Percentiles rank a stretch among this genome's conserved stretches.
Evolutionary conservation across 2,113 vertebrate species (phyloP).

Genomic region (Oriolus oriolus): DNA sequence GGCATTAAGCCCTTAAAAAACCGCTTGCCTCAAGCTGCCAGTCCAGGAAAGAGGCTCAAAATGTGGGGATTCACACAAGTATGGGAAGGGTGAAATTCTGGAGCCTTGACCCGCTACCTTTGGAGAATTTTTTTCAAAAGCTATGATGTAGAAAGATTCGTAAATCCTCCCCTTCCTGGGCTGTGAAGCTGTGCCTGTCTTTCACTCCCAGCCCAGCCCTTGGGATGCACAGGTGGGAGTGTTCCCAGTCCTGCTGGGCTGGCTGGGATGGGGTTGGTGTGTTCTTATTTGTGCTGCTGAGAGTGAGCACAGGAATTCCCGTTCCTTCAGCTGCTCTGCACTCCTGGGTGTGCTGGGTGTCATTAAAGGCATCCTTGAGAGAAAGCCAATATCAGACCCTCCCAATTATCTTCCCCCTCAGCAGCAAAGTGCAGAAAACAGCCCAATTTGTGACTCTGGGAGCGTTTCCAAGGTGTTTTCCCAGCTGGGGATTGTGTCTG

Average conservation of each 20-base stretch:
- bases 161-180: background rate
- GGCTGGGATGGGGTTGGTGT: background rate
- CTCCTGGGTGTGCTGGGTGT: background rate
- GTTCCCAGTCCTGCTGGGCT: background rate
- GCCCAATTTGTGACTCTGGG: background rate
- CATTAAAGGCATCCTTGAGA: background rate
- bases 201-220: background rate
- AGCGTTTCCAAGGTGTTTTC: background rate
- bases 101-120: background rate
- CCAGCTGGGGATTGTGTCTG: background rate
- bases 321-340: background rate
- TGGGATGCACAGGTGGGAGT: rapidly evolving
- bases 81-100: background rate
- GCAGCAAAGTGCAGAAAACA: background rate
- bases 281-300: background rate
- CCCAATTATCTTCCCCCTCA: background rate
- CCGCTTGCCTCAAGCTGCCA: background rate
- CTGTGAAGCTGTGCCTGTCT: background rate
- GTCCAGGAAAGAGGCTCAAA: background rate
- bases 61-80: background rate
- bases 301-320: background rate
- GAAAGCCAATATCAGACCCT: background rate
- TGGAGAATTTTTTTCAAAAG: background rate
- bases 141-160: background rate
- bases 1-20: background rate